Evolutionary conservation across 2,888 invertebrate species (phyloP), one percentile per base, ranked within the genome.

Genomic region (Polymixis flavicincta): DNA sequence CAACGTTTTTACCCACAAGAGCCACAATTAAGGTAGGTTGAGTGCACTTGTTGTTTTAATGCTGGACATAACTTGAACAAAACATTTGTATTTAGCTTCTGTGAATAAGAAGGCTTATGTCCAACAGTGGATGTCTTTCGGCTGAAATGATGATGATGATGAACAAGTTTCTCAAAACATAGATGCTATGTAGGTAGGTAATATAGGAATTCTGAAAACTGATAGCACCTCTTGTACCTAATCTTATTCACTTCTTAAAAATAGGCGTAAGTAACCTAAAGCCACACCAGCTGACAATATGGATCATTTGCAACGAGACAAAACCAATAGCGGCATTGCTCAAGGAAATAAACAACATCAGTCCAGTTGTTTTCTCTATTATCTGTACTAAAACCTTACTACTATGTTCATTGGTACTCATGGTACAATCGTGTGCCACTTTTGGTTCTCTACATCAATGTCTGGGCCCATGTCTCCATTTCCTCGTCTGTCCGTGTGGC

Each of bases 401-500:
- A 4, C 9, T 5, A 28, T 48, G 22, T 71, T 59, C 59, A 1
- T 52, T 45, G 11, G 42, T 45, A 45, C 11, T 72, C 37, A n/a
- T n/a, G 6, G 19, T 9, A 59, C 4, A 6, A 63, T 28, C 57
- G 9, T 45, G 65, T 42, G 28, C 25, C 50, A 55, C 11, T 50
- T 60, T 71, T 71, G 45, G 54, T 74, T 67, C 50, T 66, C 42
- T 55, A 52, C 50, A 66, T 82, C 61, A 63, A 63, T 61, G 64
- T 65, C 25, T 37, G 65, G 22, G 42, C 6, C 52, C 52, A 64
- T 42, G 66, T 67, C 50, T 75, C 60, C 55, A 74, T 67, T 82
- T 82, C 79, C 50, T 67, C 54, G 57, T 61, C 60, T 55, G 71
- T 69, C 79, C 6, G 54, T 25, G 22, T 25, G 54, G n/a, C 82